phyloP scores from a whole-genome alignment of 2,797 vertebrate genomes.

The Aselliscus stoliczkanus region DNA sequence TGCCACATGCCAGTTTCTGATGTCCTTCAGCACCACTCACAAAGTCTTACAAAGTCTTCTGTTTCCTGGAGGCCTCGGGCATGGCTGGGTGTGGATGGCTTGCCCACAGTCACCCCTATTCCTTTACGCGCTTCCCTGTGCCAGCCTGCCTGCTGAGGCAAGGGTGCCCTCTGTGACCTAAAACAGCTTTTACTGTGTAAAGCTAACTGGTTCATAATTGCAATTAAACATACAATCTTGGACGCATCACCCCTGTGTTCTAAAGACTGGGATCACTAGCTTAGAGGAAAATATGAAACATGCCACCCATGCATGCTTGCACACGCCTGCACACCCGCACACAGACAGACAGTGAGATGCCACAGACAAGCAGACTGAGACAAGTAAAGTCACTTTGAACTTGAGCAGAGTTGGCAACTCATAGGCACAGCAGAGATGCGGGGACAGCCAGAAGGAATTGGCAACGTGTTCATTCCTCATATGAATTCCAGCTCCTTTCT shows the following conservation, averaged over 20 bases:
- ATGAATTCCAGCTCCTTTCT: not conserved
- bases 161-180: not conserved
- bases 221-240: not conserved
- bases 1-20: rapidly evolving
- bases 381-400: not conserved
- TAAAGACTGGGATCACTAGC: not conserved
- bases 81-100: not conserved
- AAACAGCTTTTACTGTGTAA: not conserved
- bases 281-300: not conserved
- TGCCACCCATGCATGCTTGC: rapidly evolving
- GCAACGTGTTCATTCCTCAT: not conserved
- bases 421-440: not conserved
- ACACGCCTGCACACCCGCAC: rapidly evolving
- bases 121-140: not conserved
- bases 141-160: not conserved
- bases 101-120: not conserved
- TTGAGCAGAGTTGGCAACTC: not conserved
- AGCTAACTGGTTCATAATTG: not conserved
- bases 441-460: not conserved
- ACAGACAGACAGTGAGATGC: rapidly evolving
- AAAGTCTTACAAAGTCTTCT: not conserved
- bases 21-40: not conserved
- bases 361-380: not conserved
- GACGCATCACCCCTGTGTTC: not conserved
- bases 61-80: not conserved